Percentiles rank a stretch among this genome's conserved stretches.
Conservation (phyloP, 2,113 vertebrate species). For the Oreotrochilus melanogaster region DNA sequence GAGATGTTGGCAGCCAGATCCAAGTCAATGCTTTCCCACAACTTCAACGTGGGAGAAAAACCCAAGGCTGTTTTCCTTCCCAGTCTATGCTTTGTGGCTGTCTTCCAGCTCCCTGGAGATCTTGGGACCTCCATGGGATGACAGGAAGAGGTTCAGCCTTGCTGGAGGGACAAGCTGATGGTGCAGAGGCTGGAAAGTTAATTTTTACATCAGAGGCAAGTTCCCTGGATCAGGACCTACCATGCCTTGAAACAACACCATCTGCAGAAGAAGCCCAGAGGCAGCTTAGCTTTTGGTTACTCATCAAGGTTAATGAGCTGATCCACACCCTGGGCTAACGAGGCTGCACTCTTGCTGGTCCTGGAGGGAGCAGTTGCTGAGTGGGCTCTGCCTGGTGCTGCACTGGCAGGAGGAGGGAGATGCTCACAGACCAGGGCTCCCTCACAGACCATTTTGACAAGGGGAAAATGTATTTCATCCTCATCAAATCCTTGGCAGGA, state of each 20-base stretch:
- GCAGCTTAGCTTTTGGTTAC: background rate
- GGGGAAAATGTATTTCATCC: constrained; percentile 22
- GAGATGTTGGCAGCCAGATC: background rate
- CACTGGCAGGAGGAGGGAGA: background rate
- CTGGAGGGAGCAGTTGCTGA: background rate
- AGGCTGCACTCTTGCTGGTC: background rate
- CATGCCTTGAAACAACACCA: background rate
- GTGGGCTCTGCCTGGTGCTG: background rate
- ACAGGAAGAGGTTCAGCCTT: background rate
- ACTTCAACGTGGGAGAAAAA: background rate
- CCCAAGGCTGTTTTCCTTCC: background rate
- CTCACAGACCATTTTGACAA: background rate
- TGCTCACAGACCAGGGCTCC: background rate
- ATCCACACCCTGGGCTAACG: background rate
- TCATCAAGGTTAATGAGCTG: background rate
- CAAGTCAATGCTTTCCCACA: background rate
- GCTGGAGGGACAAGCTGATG: background rate
- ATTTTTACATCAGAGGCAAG: background rate
- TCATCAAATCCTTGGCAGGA: constrained; percentile 51
- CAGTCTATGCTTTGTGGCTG: background rate
- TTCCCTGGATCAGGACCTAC: background rate
- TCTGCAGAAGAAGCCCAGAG: background rate
- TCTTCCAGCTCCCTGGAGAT: background rate
- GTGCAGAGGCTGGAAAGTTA: background rate
- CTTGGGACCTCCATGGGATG: accelerated